These are phyloP conservation scores for Todus mexicanus DNA, from an alignment of 2,797 vertebrate genomes.

Conservation along the genomic window DNA sequence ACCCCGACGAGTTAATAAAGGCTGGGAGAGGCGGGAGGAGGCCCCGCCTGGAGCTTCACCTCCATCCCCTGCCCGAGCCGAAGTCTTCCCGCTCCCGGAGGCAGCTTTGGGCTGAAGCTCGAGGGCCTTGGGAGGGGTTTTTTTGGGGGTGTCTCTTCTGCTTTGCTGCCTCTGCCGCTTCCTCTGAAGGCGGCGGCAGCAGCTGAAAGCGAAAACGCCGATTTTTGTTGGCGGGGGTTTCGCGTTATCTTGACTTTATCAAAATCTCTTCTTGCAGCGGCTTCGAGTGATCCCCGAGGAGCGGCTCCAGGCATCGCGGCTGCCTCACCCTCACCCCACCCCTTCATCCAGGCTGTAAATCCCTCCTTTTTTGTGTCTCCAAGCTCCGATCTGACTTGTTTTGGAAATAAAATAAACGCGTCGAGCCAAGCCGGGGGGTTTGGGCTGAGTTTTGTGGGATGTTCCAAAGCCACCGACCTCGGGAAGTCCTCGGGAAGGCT, in stretches of 20 bases:
- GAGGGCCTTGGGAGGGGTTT: too few relatives aligned
- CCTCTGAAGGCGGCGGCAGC: background rate
- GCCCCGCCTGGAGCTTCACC: too few relatives aligned
- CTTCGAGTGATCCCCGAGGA: background rate
- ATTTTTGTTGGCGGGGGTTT: too few relatives aligned
- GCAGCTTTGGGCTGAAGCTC: too few relatives aligned
- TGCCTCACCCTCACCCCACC: too few relatives aligned
- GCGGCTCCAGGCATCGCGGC: background rate
- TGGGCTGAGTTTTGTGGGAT: background rate
- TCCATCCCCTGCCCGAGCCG: too few relatives aligned
- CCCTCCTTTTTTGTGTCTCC: background rate
- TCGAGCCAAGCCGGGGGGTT: background rate
- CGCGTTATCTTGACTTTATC: background rate
- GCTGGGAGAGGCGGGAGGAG: too few relatives aligned
- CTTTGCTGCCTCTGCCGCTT: background rate
- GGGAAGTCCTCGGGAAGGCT: too few relatives aligned
- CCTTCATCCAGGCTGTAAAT: background rate
- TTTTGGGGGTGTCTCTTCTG: accelerated
- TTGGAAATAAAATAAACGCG: background rate
- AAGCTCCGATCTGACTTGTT: background rate
- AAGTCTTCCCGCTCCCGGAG: too few relatives aligned
- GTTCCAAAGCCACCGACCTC: background rate
- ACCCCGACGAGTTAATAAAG: too few relatives aligned
- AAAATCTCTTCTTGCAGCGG: background rate
- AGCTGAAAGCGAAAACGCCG: accelerated